Percentiles rank a stretch among this genome's conserved stretches.
These are phyloP conservation scores for Ommatoiulus sabulosus DNA, from an alignment of 2,888 invertebrate species.

Conservation along the genomic window DNA sequence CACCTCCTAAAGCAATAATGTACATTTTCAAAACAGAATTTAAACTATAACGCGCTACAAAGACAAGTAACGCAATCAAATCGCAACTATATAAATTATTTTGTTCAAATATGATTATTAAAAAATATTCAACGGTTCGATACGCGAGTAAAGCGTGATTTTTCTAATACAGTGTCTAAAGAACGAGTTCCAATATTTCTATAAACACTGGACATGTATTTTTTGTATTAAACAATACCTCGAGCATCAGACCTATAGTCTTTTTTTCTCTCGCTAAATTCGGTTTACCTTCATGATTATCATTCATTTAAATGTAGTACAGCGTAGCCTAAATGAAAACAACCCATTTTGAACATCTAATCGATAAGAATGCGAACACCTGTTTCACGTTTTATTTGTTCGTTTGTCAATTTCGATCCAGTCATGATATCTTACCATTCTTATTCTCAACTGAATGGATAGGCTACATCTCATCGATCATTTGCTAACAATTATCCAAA, in stretches of 20 bases:
- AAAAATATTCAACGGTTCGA: no score
- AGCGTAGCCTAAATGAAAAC: background rate
- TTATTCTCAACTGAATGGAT: background rate
- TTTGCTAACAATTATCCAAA: background rate
- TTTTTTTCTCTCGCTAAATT: no score
- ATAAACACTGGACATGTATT: background rate
- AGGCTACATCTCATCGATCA: background rate
- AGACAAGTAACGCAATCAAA: background rate
- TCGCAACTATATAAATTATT: no score
- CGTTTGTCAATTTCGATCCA: background rate
- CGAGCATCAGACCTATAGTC: no score
- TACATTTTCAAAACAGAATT: background rate
- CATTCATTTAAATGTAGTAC: no score
- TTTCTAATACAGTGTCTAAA: no score
- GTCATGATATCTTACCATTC: background rate
- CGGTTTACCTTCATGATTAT: no score
- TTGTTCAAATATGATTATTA: no score
- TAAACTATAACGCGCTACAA: background rate
- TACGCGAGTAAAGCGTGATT: no score
- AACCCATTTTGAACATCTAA: background rate
- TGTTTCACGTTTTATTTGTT: background rate
- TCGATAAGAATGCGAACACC: background rate
- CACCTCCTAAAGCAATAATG: no score
- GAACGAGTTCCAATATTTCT: background rate
- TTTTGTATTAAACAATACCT: background rate